Evolutionary conservation across 2,113 vertebrate species (phyloP), one percentile per base, ranked within the genome.

Genomic region (Mustela nigripes): DNA sequence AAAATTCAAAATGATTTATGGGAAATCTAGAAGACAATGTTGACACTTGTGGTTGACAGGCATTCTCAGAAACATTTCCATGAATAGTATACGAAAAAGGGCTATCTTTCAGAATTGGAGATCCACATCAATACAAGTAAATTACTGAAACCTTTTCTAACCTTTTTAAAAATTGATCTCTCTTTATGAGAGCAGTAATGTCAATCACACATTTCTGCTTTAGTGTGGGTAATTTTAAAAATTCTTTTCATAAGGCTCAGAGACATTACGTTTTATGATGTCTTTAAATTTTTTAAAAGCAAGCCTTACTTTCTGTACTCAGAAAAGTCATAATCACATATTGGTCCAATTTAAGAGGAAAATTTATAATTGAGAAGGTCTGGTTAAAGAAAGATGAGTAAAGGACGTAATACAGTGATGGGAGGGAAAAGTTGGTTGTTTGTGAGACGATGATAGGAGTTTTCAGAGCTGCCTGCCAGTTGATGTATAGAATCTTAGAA

Each of bases 71-170:
- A 79, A n/a, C 45, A 92, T 82, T 83, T 42, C 39, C 7, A 8
- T 93, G 24, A 91, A 88, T 45, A 97, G 24, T 93, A 50, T 45
- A 36, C 16, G 16, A n/a, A 78, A 87, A 97, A 90, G 36, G 48
- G 76, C 3, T 58, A 50, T 11, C 42, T 93, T 97, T 93, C 83
- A 89, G 53, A 97, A 92, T 53, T 14, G 0, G 18, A 36, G 33
- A 62, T 50, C 36, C 22, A 97, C 89, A 83, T 89, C n/a, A 94
- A 73, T 95, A 45, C 21, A 93, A 92, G 11, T 78, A 93, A 90
- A 69, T 90, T 92, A 22, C 79, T 93, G 24, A 53, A 81, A 69
- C n/a, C 50, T 91, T 93, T 94, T 79, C 42, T 85, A 90, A 84
- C 31, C 31, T 87, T 93, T 95, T 45, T 33, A 0, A 74, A 94